A percentile compares a stretch with the other conserved stretches of the same genome.
These are phyloP conservation scores for Diabrotica balteata DNA, from an alignment of 2,888 invertebrate genomes.

Conservation along the genomic window DNA sequence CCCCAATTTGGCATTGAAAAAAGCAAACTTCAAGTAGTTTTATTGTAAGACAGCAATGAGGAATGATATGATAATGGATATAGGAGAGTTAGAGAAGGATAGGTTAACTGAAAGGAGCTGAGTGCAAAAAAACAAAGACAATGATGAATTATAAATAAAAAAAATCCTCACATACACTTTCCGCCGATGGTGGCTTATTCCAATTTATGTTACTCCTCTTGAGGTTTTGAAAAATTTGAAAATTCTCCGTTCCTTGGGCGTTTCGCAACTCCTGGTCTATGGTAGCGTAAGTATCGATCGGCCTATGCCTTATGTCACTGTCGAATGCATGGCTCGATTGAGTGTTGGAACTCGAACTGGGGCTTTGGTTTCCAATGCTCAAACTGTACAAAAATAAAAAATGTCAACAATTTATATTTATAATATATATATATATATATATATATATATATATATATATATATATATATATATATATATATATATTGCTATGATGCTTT, in stretches of 20 bases:
- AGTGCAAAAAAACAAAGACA: too few species aligned
- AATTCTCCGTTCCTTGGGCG: constrained; percentile 51
- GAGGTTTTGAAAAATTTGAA: constrained; percentile 56
- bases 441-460: too few species aligned
- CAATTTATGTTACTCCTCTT: constrained; percentile 39
- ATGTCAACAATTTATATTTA: too few species aligned
- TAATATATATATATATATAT: too few species aligned
- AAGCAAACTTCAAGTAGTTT: too few species aligned
- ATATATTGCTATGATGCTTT: too few species aligned
- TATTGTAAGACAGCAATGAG: background rate
- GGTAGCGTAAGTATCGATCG: constrained; percentile 48
- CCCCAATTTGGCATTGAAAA: too few species aligned
- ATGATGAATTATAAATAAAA: too few species aligned
- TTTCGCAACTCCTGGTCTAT: constrained; percentile 54
- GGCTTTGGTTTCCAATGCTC: constrained; percentile 59
- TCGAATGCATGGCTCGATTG: constrained; percentile 55
- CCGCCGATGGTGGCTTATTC: constrained; percentile 21
- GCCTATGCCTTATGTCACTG: constrained; percentile 51
- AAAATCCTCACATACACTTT: constrained; percentile 25
- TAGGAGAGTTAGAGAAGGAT: too few species aligned
- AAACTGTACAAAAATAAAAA: constrained; percentile 40
- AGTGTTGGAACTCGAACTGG: constrained; percentile 57
- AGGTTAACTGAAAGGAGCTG: too few species aligned
- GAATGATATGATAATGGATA: too few species aligned
- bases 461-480: too few species aligned